Percentiles rank a stretch among this genome's conserved stretches.
Conservation (phyloP, 1,140 invertebrate species). For the Subanguina moxae region DNA sequence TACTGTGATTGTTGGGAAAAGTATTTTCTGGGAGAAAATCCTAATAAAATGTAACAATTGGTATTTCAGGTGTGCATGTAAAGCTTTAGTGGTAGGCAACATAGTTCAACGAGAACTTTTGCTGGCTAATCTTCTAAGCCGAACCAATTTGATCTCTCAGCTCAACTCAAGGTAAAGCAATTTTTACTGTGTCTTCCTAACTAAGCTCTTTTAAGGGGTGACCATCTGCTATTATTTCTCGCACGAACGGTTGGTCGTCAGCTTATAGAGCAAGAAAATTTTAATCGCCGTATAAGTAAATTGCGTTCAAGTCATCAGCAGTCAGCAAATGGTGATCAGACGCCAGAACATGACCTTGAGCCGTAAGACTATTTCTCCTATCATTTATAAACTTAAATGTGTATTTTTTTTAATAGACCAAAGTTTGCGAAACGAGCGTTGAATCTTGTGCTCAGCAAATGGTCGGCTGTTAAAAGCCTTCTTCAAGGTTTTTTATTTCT, state of each 20-base stretch:
- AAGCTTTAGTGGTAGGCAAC: conserved; percentile 84
- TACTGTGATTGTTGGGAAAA: conserved; percentile 99
- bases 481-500: conserved; percentile 60
- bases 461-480: conserved; percentile 79
- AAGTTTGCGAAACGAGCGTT: conserved; percentile 86
- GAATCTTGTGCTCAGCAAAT: conserved; percentile 80
- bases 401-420: conserved; percentile 63
- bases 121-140: conserved; percentile 73
- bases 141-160: conserved; percentile 41
- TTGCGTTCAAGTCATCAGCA: conserved; percentile 61
- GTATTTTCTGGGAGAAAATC: too few relatives aligned
- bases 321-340: conserved; percentile 16
- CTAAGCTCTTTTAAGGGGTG: conserved; percentile 67
- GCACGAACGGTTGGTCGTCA: conserved; percentile 95
- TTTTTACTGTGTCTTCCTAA: neutral
- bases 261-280: conserved; percentile 87
- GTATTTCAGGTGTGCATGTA: conserved; percentile 96
- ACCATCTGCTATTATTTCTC: conserved; percentile 90
- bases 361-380: conserved; percentile 63
- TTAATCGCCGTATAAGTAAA: conserved; percentile 68
- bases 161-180: conserved; percentile 46
- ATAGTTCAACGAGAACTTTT: conserved; percentile 80
- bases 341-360: conserved; percentile 92
- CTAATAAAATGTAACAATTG: too few relatives aligned
- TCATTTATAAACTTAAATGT: too few relatives aligned